Evolutionary conservation across 2,888 invertebrate genomes (phyloP).

Genomic region (Euplagia quadripunctaria): DNA sequence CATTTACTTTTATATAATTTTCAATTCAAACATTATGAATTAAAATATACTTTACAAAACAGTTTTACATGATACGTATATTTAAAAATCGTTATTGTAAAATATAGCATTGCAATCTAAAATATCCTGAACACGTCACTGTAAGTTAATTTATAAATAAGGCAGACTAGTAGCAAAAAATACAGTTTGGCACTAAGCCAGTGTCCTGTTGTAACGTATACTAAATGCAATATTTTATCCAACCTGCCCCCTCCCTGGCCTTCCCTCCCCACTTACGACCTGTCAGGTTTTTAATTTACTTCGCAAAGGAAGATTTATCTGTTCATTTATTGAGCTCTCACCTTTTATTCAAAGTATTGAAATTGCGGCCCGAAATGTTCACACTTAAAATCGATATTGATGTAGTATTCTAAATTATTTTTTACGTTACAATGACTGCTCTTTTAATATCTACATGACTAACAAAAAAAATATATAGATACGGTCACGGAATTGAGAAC

Average conservation of each 20-base stretch:
- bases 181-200: slow-evolving; percentile 50
- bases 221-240: slow-evolving; percentile 56
- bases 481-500: too few relatives aligned
- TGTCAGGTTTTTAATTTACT: slow-evolving; percentile 59
- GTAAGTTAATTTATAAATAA: slow-evolving; percentile 53
- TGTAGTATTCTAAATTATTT: neutral
- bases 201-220: slow-evolving; percentile 48
- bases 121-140: slow-evolving; percentile 32
- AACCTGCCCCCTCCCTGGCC: slow-evolving; percentile 2
- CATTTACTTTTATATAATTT: too few relatives aligned
- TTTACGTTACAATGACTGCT: neutral
- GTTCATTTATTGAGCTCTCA: slow-evolving; percentile 40
- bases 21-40: too few relatives aligned
- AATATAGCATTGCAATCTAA: neutral
- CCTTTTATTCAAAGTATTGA: slow-evolving; percentile 8
- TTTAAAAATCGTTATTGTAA: neutral
- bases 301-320: slow-evolving; percentile 55
- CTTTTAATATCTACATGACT: neutral
- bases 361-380: neutral
- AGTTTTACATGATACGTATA: neutral
- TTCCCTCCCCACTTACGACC: slow-evolving; percentile 41
- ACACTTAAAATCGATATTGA: neutral
- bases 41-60: neutral
- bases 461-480: too few relatives aligned
- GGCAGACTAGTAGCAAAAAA: slow-evolving; percentile 46